Percentiles rank a stretch among this genome's conserved stretches.
Conservation (phyloP, 30 jellyfish, hydroid and myxozoan genomes). For the Mastigias papua region DNA sequence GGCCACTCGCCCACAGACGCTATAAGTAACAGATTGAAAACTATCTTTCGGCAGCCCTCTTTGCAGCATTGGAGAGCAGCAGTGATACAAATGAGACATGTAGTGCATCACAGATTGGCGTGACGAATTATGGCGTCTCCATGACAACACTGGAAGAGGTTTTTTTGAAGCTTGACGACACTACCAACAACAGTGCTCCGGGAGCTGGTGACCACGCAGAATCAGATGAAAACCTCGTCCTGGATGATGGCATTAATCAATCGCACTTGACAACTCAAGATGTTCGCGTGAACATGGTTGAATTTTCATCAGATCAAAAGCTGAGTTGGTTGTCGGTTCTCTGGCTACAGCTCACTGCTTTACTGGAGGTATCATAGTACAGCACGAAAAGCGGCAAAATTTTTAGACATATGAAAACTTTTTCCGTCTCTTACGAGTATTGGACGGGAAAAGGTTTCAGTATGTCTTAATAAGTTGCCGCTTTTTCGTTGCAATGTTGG, state of each 20-base stretch:
- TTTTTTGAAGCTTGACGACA: constrained; percentile 79
- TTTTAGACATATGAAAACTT: too few species aligned
- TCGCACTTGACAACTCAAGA: constrained; percentile 9
- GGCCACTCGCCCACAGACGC: too few species aligned
- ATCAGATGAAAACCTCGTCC: constrained; percentile 30
- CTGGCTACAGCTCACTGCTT: constrained; percentile 64
- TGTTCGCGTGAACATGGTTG: constrained; percentile 32
- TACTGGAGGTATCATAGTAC: constrained; percentile 66
- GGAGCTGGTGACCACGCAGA: constrained; percentile 10
- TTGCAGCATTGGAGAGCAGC: constrained; percentile 67
- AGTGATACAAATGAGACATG: constrained; percentile 65
- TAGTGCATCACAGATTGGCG: constrained; percentile 77
- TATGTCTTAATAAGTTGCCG: too few species aligned
- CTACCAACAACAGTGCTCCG: constrained; percentile 15
- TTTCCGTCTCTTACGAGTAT: too few species aligned
- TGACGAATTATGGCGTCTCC: constrained; percentile 85
- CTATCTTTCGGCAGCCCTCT: constrained; percentile 55
- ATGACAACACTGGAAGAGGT: constrained; percentile 93
- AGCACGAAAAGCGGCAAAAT: too few species aligned
- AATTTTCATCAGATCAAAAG: constrained; percentile 1
- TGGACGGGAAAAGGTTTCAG: too few species aligned
- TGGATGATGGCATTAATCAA: constrained; percentile 4
- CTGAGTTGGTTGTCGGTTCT: constrained; percentile 11
- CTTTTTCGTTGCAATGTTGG: too few species aligned
- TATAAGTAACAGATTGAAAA: too few species aligned